Evolutionary conservation across 2,797 vertebrate species (phyloP).

Genomic region (Brachyrhaphis roseni): DNA sequence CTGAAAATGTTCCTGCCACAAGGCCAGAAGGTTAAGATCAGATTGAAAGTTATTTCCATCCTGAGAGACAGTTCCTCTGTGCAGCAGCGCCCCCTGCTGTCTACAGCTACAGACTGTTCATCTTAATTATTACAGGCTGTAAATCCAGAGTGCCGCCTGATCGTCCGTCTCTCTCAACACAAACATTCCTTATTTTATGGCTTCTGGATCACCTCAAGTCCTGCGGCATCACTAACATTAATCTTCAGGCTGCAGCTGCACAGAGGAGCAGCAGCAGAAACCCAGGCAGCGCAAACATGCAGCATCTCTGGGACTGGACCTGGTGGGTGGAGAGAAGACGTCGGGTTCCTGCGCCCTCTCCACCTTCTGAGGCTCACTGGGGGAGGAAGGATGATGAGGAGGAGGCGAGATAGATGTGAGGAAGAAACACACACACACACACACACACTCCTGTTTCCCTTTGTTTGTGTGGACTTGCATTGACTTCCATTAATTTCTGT

Average conservation of each 20-base stretch:
- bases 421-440: neutral
- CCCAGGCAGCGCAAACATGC: slow-evolving; percentile 60
- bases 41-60: neutral
- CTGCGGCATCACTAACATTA: neutral
- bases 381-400: slow-evolving; percentile 1
- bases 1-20: no score
- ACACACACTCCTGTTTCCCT: no score
- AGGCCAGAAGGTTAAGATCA: neutral
- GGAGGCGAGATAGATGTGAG: neutral
- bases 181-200: neutral
- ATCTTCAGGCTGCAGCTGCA: neutral
- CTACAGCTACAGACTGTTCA: neutral
- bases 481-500: no score
- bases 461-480: no score
- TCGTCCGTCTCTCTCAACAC: neutral
- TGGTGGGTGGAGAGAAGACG: slow-evolving; percentile 80
- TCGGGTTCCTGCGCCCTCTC: slow-evolving; percentile 75
- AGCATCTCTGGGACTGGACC: slow-evolving; percentile 72
- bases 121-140: neutral
- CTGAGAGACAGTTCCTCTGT: neutral
- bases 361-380: slow-evolving; percentile 78
- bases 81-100: slow-evolving; percentile 8
- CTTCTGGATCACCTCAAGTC: neutral
- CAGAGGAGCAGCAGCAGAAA: neutral
- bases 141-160: neutral